Evolutionary conservation across 2,888 invertebrate species (phyloP).

Genomic region (Sturmia bella): DNA sequence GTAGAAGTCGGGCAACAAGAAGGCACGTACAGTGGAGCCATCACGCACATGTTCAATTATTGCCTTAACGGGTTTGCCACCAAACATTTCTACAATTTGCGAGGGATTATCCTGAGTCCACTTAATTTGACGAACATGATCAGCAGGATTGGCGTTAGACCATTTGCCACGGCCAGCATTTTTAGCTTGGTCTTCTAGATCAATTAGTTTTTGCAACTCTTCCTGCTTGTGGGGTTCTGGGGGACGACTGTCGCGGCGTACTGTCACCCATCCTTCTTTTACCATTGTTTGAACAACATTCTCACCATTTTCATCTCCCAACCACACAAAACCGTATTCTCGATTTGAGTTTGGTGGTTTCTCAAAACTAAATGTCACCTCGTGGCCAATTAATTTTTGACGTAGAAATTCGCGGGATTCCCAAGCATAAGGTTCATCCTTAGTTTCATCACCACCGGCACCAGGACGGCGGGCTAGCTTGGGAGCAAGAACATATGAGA

Average conservation of each 20-base stretch:
- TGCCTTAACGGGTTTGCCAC: conserved; percentile 93
- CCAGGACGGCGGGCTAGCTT: conserved; percentile 91
- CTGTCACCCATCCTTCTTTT: conserved; percentile 93
- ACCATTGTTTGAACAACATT: conserved; percentile 95
- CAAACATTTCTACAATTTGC: conserved; percentile 91
- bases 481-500: conserved; percentile 96
- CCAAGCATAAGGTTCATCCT: conserved; percentile 98
- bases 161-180: conserved; percentile 93
- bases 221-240: conserved; percentile 84
- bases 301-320: conserved; percentile 91
- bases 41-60: conserved; percentile 98
- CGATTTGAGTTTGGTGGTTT: conserved; percentile 91
- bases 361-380: conserved; percentile 92
- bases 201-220: conserved; percentile 88
- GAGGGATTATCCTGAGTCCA: conserved; percentile 94
- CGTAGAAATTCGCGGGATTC: conserved; percentile 97
- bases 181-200: conserved; percentile 95
- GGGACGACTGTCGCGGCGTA: conserved; percentile 87
- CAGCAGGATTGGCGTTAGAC: conserved; percentile 83
- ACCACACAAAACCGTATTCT: conserved; percentile 93
- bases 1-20: conserved; percentile 94
- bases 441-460: conserved; percentile 85
- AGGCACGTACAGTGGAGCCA: conserved; percentile 96
- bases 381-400: conserved; percentile 94
- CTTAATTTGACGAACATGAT: conserved; percentile 92